A percentile compares a stretch with the other conserved stretches of the same genome.
Conservation (phyloP, 2,888 invertebrate species). For the Danaus chrysippus region DNA sequence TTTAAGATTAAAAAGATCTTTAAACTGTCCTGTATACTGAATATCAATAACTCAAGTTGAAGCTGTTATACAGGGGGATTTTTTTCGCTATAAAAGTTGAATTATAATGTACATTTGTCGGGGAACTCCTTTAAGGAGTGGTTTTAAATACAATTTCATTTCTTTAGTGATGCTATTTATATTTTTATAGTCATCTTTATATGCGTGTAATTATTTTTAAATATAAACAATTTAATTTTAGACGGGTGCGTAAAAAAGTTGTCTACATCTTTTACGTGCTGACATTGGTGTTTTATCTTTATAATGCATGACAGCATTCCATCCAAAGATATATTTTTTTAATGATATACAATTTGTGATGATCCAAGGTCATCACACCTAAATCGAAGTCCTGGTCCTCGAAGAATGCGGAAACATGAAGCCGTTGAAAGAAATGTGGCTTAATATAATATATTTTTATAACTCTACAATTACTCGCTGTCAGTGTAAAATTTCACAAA, state of each 20-base stretch:
- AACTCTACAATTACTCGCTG: neutral
- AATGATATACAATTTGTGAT: neutral
- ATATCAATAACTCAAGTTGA: neutral
- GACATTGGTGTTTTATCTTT: no score
- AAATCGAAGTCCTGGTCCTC: neutral
- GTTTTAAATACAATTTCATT: neutral
- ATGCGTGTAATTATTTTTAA: no score
- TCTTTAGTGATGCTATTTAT: neutral
- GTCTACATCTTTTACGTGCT: no score
- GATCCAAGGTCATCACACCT: neutral
- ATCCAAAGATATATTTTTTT: neutral
- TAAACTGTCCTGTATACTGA: neutral
- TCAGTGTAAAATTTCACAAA: neutral
- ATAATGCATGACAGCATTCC: no score
- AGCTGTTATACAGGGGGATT: neutral
- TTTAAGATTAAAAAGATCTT: neutral
- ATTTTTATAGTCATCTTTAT: neutral
- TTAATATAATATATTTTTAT: constrained; percentile 5
- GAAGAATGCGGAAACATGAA: constrained; percentile 1
- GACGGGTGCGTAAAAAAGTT: no score
- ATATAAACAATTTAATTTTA: no score
- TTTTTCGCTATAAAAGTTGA: neutral
- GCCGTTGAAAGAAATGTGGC: neutral
- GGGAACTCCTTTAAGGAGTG: neutral
- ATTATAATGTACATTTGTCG: neutral